A percentile compares a stretch with the other conserved stretches of the same genome.
These are phyloP conservation scores for Oligia strigilis DNA, from an alignment of 2,888 invertebrate species.

Conservation along the genomic window DNA sequence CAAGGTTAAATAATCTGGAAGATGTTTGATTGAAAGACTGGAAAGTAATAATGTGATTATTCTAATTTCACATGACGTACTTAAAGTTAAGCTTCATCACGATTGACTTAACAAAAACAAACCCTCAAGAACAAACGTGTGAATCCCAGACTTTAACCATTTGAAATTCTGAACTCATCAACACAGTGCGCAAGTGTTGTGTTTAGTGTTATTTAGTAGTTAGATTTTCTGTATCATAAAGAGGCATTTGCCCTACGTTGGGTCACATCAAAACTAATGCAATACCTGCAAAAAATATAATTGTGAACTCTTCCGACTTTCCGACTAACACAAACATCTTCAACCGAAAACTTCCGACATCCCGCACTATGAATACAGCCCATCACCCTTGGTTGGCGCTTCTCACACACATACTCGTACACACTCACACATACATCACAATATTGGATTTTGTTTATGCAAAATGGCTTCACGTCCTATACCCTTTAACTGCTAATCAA, in stretches of 20 bases:
- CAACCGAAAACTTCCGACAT: slow-evolving; percentile 15
- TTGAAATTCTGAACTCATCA: neutral
- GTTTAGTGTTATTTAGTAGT: neutral
- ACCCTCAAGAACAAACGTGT: neutral
- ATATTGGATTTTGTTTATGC: slow-evolving; percentile 88
- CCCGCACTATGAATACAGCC: slow-evolving; percentile 69
- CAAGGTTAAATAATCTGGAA: no score
- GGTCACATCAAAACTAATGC: no score
- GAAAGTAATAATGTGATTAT: neutral
- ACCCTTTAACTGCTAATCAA: slow-evolving; percentile 69
- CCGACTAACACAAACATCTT: neutral
- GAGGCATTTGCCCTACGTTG: no score
- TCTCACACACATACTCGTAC: slow-evolving; percentile 66
- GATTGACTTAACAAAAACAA: neutral
- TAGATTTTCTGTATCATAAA: neutral
- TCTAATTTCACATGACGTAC: neutral
- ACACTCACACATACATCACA: slow-evolving; percentile 68
- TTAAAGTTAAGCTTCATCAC: neutral
- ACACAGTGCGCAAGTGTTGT: neutral
- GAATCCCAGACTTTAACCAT: neutral
- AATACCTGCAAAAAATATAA: neutral
- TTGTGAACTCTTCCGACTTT: neutral
- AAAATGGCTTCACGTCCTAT: slow-evolving; percentile 82
- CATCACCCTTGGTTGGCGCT: slow-evolving; percentile 72
- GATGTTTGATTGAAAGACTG: no score